These are phyloP conservation scores for Turnix velox DNA, from an alignment of 2,113 vertebrate genomes.

Conservation along the genomic window DNA sequence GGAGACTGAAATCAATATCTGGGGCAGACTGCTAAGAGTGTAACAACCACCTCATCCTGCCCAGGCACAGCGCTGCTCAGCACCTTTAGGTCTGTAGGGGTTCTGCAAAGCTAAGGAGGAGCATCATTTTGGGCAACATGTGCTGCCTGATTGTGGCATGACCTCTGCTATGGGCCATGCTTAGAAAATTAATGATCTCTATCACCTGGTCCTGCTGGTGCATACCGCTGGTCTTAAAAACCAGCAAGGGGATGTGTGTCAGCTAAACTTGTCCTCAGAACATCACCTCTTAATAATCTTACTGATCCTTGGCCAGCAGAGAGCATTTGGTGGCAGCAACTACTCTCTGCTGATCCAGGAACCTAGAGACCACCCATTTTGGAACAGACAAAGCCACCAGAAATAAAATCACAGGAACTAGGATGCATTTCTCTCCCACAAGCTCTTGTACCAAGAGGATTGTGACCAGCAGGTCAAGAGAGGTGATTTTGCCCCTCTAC, in stretches of 20 bases:
- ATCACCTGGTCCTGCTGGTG: background rate
- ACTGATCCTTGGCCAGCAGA: background rate
- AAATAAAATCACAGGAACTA: background rate
- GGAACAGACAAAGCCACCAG: background rate
- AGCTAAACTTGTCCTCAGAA: background rate
- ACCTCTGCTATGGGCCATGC: accelerated
- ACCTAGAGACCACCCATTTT: background rate
- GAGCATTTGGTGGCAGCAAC: background rate
- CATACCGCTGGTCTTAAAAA: too few relatives aligned
- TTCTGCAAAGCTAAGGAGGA: background rate
- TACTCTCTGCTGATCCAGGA: background rate
- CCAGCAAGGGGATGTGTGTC: background rate
- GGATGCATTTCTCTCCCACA: background rate
- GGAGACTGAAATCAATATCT: constrained; percentile 18
- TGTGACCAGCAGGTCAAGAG: too few relatives aligned
- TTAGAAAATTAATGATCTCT: background rate
- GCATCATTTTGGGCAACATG: background rate
- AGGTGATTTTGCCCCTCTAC: too few relatives aligned
- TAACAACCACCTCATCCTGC: background rate
- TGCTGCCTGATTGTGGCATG: background rate
- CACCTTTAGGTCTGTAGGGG: background rate
- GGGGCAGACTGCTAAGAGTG: background rate
- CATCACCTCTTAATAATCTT: background rate
- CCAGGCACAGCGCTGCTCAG: background rate
- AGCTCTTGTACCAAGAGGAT: too few relatives aligned